Percentiles rank a stretch among this genome's conserved stretches.
Evolutionary conservation across 2,797 vertebrate genomes (phyloP).

Genomic region (Gymnothorax reevesii): DNA sequence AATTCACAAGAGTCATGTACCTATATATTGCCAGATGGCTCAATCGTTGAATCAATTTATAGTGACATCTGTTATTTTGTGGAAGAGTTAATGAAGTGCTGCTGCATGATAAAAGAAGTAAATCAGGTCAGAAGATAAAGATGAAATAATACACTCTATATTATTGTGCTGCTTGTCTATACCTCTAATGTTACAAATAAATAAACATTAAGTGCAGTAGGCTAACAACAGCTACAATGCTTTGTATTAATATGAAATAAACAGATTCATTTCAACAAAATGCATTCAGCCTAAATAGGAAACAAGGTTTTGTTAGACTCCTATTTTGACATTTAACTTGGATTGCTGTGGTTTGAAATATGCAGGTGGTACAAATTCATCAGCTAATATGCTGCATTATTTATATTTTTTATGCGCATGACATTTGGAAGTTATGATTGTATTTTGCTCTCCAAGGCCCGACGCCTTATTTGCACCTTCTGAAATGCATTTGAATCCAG

Average conservation of each 20-base stretch:
- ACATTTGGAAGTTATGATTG: constrained; percentile 12
- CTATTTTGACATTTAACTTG: not conserved
- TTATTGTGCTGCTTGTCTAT: not conserved
- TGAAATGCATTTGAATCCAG: not conserved
- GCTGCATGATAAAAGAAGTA: not conserved
- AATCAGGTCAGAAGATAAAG: not conserved
- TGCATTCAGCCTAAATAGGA: constrained; percentile 15
- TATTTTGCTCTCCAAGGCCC: not conserved
- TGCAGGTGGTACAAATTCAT: constrained; percentile 26
- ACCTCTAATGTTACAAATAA: not conserved
- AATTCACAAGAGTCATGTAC: not conserved
- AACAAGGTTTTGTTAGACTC: constrained; percentile 18
- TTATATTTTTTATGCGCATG: not conserved
- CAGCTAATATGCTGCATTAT: constrained; percentile 6
- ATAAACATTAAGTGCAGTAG: not conserved
- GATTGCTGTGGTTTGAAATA: constrained; percentile 1
- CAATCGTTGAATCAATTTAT: not conserved
- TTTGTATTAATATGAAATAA: not conserved
- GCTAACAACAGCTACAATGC: not conserved
- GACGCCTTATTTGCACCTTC: not conserved
- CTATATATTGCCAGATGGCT: not conserved
- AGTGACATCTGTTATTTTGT: not conserved
- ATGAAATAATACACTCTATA: not conserved
- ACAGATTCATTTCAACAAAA: constrained; percentile 12
- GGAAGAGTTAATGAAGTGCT: not conserved